Base-by-base conservation (phyloP, 92 coral and sea anemone genomes). In the Epizoanthus rinbou region DNA sequence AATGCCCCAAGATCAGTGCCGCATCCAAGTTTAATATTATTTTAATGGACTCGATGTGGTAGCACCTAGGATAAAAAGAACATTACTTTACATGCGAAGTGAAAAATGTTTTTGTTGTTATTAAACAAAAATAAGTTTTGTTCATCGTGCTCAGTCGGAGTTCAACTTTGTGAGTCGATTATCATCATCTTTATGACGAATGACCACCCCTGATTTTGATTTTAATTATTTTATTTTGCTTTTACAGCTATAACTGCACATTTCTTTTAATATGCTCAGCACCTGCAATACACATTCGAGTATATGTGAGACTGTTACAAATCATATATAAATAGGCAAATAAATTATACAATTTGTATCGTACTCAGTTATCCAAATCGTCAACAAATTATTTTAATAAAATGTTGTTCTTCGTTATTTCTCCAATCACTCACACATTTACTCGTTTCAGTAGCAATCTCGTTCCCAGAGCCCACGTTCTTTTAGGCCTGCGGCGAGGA, bases 21-120 rank as follows among this genome's bases (percentile, higher is more conserved):
- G 92, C 85, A 62, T 91, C 93, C 19, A 93, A 58, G 91, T 91
- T 91, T 35, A 93, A 86, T 24, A 90, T 90, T 67, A 93, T 93
- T 16, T 89, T 90, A 88, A 91, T 93, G 83, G 86, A 85, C 74
- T 93, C 94, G 22, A 79, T 76, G 45, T 86, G 89, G 59, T 93
- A 85, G 76, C 92, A 93, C 70, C 98, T 93, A 63, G 62, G 73
- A 21, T 1, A 2, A 58, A 24, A 16, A 33, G 2, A 33, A 58
- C n/a, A 37, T 16, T 56, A 8, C 81, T 75, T 56, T 18, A 15
- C 28, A 57, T 65, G 71, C 28, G 45, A 65, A 65, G n/a, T 8
- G 11, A 10, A 10, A 43, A 57, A n/a, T 8, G 7, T 15, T 18
- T 22, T 8, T 6, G 39, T 8, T 14, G 9, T 5, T 19, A 25